Evolutionary conservation across 2,797 vertebrate species (phyloP).

Genomic region (Nyctibius grandis): DNA sequence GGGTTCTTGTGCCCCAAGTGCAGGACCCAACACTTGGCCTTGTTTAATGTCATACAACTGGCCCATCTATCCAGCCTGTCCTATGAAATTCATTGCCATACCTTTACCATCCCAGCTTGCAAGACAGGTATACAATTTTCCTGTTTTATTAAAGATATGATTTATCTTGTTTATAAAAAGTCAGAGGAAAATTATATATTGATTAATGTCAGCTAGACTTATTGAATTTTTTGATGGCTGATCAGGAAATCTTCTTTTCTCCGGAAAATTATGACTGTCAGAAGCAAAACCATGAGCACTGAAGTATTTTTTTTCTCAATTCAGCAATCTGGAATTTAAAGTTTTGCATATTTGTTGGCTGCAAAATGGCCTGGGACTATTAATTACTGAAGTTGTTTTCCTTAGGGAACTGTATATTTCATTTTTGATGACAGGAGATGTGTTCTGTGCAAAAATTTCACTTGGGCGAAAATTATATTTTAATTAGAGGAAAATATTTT

Average conservation of each 20-base stretch:
- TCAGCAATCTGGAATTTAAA: not conserved
- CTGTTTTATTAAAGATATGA: not conserved
- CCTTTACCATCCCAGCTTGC: not conserved
- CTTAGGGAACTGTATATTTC: not conserved
- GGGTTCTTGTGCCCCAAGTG: too few relatives aligned
- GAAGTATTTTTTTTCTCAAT: not conserved
- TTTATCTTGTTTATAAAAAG: not conserved
- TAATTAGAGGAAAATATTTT: not conserved
- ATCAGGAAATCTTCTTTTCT: not conserved
- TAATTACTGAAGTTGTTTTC: not conserved
- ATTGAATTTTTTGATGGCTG: not conserved
- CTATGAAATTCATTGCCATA: not conserved
- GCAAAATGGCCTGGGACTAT: not conserved
- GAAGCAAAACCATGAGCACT: not conserved
- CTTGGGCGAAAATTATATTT: not conserved
- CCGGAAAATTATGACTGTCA: not conserved
- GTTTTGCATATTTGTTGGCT: not conserved
- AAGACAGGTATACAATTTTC: not conserved
- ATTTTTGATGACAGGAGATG: not conserved
- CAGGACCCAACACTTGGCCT: too few relatives aligned
- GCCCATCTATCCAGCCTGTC: too few relatives aligned
- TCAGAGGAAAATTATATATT: not conserved
- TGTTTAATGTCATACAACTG: too few relatives aligned
- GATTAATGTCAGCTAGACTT: not conserved
- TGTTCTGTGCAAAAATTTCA: not conserved